Base-by-base conservation (phyloP, 2,888 invertebrate genomes). In the Nymphalis c-album region DNA sequence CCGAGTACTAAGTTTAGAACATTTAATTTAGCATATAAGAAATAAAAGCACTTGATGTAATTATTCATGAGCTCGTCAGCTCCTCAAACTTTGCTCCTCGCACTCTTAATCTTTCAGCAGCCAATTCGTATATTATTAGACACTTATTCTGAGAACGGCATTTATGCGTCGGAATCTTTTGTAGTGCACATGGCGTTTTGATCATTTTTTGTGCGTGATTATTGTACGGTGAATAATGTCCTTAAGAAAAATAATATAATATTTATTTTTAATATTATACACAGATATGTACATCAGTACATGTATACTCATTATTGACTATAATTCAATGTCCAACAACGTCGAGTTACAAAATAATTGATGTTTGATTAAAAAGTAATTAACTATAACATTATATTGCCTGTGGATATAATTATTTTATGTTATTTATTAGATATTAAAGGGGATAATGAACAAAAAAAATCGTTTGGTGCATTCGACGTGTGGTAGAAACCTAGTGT, bases 61-160 rank as follows among this genome's bases (percentile, higher is more conserved):
- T 64, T 59, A 64, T 59, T 59, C 55, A 59, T 46, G 58, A 22
- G 16, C 20, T 64, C 59, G 40, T 60, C 64, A 59, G 59, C 48
- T 64, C 8, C 26, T 51, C 48, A n/a, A 55, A 31, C 55, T 55
- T 31, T 18, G 53, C 22, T 64, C 59, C 35, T 46, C 58, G 16
- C 50, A 45, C 58, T 22, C 59, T 64, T 26, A 45, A 51, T 64
- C 59, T 60, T 31, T 64, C 64, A 51, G 7, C 64, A 18, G 50
- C 50, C 59, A 64, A 64, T 64, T 48, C 26, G 17, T n/a, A 64
- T 51, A 64, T 59, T 64, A 59, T 48, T 64, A 64, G 59, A 51
- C 18, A 31, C 53, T 13, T 60, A 64, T 64, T 64, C 64, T 31
- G 50, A 60, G 64, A 64, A 31, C 64, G 51, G 20, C 46, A 53